Evolutionary conservation across 2,113 vertebrate species (phyloP), one percentile per base, ranked within the genome.

Genomic region (Plecotus auritus): DNA sequence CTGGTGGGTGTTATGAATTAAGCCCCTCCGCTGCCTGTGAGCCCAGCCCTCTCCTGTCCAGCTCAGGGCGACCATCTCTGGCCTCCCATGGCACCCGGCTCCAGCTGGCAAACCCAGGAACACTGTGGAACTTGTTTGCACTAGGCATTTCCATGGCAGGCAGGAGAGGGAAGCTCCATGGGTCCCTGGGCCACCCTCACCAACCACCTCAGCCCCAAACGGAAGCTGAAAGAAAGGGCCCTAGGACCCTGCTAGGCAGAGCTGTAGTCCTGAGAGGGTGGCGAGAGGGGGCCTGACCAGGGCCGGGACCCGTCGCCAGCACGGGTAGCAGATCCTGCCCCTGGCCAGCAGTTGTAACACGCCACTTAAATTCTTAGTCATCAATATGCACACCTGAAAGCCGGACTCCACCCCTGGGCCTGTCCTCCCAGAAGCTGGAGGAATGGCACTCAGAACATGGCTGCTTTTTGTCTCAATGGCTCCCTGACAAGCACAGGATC

Each of bases 341-440:
- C 12, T 0, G 1, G 9, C 56, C 32, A 7, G 32, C 1, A 1
- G 4, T 20, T 18, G 7, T 7, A 0, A 42, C 51, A 14, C 0
- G 12, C 40, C 78, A 2, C 76, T 26, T 16, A 40, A 7, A 1
- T 4, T 1, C 37, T 9, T 11, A 3, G 2, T 70, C 56, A 2
- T 61, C 22, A 11, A 1, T 1, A 35, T 9, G 47, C 72, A 22
- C 18, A 2, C 16, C 0, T 7, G 0, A 5, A 28, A 49, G 11
- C 66, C 59, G 4, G 23, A 28, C 23, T 61, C 59, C 59, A 61
- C 23, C 26, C 59, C 59, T 59, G 59, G 10, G 59, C 59, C 22
- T 28, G 59, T 61, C 59, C 59, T 61, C 59, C 59, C 59, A 61
- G 26, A 28, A 61, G 59, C 26, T 28, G 59, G 59, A 61, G 59